Conservation (phyloP, 1,140 invertebrate genomes). For the Anastatus disparis region DNA sequence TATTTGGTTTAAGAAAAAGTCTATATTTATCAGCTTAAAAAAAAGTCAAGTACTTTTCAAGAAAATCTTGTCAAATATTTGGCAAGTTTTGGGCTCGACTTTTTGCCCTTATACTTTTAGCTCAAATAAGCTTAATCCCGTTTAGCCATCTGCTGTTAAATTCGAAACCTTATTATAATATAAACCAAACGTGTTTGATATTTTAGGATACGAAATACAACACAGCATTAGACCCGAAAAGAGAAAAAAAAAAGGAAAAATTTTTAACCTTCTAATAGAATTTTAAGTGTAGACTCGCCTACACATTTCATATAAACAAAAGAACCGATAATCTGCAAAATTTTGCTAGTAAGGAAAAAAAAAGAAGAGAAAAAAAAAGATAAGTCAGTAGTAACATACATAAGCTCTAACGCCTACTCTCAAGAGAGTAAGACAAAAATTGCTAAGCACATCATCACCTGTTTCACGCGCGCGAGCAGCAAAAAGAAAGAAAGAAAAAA, state of each 20-base stretch:
- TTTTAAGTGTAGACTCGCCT: too few species aligned
- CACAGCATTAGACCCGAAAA: too few species aligned
- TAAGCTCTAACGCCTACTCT: background rate
- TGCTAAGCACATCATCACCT: slow-evolving; percentile 24
- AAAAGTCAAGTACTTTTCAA: slow-evolving; percentile 3
- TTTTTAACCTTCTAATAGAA: too few species aligned
- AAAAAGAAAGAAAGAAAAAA: too few species aligned
- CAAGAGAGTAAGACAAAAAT: too few species aligned
- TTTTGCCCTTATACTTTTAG: slow-evolving; percentile 25
- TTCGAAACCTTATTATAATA: too few species aligned
- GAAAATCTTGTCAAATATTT: background rate
- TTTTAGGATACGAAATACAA: background rate
- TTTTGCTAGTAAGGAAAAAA: background rate
- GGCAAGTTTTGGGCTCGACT: slow-evolving; percentile 29
- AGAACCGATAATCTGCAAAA: background rate
- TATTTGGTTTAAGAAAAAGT: too few species aligned
- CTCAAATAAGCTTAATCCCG: too few species aligned
- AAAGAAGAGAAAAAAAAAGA: background rate
- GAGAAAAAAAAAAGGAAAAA: background rate
- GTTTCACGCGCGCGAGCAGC: background rate
- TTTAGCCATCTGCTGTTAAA: too few species aligned
- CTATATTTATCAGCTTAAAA: background rate
- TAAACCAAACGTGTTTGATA: slow-evolving; percentile 5
- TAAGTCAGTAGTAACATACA: background rate
- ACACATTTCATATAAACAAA: too few species aligned